These are phyloP conservation scores for Fabriciana adippe DNA, from an alignment of 2,888 invertebrate genomes.

Conservation along the genomic window DNA sequence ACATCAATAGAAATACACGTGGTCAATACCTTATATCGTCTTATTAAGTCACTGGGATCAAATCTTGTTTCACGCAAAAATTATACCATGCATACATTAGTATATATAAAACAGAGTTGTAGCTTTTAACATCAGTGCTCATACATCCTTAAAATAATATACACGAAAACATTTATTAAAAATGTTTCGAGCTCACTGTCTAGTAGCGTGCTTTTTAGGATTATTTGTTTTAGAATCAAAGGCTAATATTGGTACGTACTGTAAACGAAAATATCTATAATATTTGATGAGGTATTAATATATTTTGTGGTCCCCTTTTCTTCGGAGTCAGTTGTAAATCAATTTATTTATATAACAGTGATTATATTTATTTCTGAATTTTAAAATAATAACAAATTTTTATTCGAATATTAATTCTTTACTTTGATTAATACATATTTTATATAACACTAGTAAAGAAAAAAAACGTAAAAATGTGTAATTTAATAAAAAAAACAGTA, in stretches of 20 bases:
- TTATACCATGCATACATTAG: background rate
- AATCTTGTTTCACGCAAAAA: constrained; percentile 13
- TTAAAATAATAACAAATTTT: too few relatives aligned
- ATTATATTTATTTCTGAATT: too few relatives aligned
- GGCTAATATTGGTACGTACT: constrained; percentile 5
- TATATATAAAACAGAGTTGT: constrained; percentile 17
- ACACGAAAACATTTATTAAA: constrained; percentile 9
- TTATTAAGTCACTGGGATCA: background rate
- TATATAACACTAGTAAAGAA: too few relatives aligned
- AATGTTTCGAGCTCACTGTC: constrained; percentile 14
- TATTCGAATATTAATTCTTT: too few relatives aligned
- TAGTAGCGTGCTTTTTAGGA: constrained; percentile 12
- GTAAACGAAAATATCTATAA: background rate
- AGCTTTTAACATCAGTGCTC: constrained; percentile 6
- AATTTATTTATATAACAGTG: too few relatives aligned
- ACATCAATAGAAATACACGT: background rate
- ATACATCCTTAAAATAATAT: constrained; percentile 4
- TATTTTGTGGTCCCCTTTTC: too few relatives aligned
- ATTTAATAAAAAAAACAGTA: too few relatives aligned
- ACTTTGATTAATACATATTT: too few relatives aligned
- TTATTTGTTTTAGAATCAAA: constrained; percentile 8
- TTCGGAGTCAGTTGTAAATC: too few relatives aligned
- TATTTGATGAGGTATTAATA: too few relatives aligned
- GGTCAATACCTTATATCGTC: background rate
- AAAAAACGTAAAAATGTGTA: too few relatives aligned